These are phyloP conservation scores for Polymixis flavicincta DNA, from an alignment of 2,888 invertebrate genomes.

Conservation along the genomic window DNA sequence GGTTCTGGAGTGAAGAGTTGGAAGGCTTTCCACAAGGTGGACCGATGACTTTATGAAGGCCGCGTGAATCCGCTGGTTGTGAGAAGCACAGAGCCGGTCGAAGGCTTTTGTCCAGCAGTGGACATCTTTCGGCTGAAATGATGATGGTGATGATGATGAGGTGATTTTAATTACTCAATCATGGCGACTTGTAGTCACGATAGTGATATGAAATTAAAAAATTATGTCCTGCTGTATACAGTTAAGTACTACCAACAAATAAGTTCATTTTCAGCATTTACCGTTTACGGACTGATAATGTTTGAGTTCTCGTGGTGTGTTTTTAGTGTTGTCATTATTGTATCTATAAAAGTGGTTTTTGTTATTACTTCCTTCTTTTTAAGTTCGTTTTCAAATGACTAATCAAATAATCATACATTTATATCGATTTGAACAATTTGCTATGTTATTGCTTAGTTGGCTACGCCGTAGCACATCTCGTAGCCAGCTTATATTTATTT, in stretches of 20 bases:
- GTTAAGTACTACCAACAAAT: not conserved
- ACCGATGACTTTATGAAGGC: too few relatives aligned
- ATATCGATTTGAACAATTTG: not conserved
- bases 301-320: not conserved
- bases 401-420: not conserved
- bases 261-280: not conserved
- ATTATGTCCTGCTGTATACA: not conserved
- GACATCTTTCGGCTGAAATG: too few relatives aligned
- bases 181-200: not conserved
- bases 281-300: not conserved
- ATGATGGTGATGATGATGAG: too few relatives aligned
- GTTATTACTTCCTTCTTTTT: not conserved
- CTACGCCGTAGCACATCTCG: conserved; percentile 22
- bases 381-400: not conserved
- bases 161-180: not conserved
- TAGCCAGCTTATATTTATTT: conserved; percentile 10
- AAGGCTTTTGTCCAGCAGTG: too few relatives aligned
- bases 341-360: not conserved
- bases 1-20: too few relatives aligned
- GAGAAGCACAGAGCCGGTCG: too few relatives aligned
- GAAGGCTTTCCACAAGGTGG: too few relatives aligned
- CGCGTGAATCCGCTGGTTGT: too few relatives aligned
- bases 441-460: not conserved
- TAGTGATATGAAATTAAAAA: too few relatives aligned
- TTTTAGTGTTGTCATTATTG: not conserved